Evolutionary conservation across 2,113 vertebrate genomes (phyloP).

Genomic region (Zosterops pallidus): DNA sequence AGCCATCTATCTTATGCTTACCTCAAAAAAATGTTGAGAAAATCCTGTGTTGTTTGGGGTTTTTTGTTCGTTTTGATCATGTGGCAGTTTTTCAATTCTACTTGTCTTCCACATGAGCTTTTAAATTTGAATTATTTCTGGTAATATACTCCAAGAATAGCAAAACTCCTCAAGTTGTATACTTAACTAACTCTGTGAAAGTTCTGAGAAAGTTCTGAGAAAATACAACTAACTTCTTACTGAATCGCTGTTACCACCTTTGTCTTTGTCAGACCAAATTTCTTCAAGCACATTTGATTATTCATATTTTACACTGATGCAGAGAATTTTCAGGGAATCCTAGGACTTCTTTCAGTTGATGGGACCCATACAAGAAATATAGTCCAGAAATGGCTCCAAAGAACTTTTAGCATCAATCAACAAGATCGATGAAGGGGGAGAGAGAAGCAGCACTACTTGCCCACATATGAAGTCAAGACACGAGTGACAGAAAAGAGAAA

Average conservation of each 20-base stretch:
- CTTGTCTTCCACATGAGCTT: background rate
- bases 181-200: background rate
- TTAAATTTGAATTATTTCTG: background rate
- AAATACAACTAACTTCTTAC: background rate
- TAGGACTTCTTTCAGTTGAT: background rate
- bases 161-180: background rate
- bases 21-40: background rate
- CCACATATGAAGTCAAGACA: background rate
- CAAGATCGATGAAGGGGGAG: background rate
- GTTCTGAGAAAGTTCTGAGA: background rate
- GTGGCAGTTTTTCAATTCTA: background rate
- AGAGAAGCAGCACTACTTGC: background rate
- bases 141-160: background rate
- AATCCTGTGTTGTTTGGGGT: fast-evolving
- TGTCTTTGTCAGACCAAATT: background rate
- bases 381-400: background rate
- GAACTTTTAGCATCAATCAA: background rate
- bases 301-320: background rate
- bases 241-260: background rate
- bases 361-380: background rate
- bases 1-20: background rate
- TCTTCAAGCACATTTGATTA: background rate
- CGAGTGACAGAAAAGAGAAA: background rate
- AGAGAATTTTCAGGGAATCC: background rate
- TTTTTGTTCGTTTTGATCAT: background rate